A percentile compares a stretch with the other conserved stretches of the same genome.
Evolutionary conservation across 1,140 invertebrate species (phyloP).

Genomic region (Leptestheria dahalacensis): DNA sequence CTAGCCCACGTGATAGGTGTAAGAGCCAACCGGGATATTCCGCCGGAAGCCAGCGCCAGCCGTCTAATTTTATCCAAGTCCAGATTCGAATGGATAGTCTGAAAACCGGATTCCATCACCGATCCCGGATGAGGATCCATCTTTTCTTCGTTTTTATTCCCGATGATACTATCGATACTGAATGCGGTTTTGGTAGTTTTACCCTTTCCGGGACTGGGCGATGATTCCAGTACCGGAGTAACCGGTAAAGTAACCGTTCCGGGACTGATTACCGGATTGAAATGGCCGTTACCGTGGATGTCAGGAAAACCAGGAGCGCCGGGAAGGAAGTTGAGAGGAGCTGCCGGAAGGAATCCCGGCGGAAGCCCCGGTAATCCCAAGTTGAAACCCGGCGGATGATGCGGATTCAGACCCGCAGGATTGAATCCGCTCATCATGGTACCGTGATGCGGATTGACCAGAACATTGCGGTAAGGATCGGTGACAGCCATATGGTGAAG

Average conservation of each 20-base stretch:
- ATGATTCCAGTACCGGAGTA: background rate
- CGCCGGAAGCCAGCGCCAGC: constrained; percentile 6
- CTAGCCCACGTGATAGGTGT: constrained; percentile 8
- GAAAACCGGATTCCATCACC: background rate
- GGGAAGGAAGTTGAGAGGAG: background rate
- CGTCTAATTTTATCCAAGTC: constrained; percentile 13
- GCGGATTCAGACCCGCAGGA: background rate
- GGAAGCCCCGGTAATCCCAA: background rate
- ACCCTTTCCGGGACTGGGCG: background rate
- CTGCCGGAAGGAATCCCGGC: background rate
- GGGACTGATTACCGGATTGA: background rate
- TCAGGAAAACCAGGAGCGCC: background rate
- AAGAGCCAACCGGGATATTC: constrained; percentile 1
- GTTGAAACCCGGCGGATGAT: background rate
- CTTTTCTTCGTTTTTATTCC: constrained; percentile 5
- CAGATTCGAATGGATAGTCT: background rate
- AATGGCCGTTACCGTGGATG: too few relatives aligned
- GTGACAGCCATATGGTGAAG: constrained; percentile 6
- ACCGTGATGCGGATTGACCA: constrained; percentile 18
- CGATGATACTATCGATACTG: constrained; percentile 17
- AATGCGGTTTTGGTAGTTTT: constrained; percentile 11
- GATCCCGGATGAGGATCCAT: background rate
- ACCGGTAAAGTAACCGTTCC: background rate
- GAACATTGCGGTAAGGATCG: constrained; percentile 26
- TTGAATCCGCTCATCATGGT: constrained; percentile 1